Conservation (phyloP, 2,113 vertebrate genomes). For the pig (Sus scrofa) region T2T-Sscrofa CM000819.6:52081501-52082000, state of each 20-base stretch:
- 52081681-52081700: constrained; percentile 64
- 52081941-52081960: neutral
- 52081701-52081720: constrained; percentile 37
- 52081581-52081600: constrained; percentile 24
- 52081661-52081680: constrained; percentile 62
- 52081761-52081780: constrained; percentile 22
- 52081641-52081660: neutral
- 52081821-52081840: constrained; percentile 65
- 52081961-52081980: neutral
- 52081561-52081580: constrained; percentile 48
- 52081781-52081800: constrained; percentile 64
- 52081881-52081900: neutral
- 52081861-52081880: neutral
- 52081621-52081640: constrained; percentile 42
- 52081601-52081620: constrained; percentile 47
- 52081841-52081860: constrained; percentile 73
- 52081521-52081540: constrained; percentile 55
- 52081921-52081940: neutral
- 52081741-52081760: constrained; percentile 48
- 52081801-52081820: constrained; percentile 72
- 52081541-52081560: constrained; percentile 61
- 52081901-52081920: constrained; percentile 19
- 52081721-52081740: constrained; percentile 44
- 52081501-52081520: constrained; percentile 52
- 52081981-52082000: neutral